These are phyloP conservation scores for Phymanthus crucifer DNA, from an alignment of 92 coral and sea anemone genomes.

Conservation along the genomic window DNA sequence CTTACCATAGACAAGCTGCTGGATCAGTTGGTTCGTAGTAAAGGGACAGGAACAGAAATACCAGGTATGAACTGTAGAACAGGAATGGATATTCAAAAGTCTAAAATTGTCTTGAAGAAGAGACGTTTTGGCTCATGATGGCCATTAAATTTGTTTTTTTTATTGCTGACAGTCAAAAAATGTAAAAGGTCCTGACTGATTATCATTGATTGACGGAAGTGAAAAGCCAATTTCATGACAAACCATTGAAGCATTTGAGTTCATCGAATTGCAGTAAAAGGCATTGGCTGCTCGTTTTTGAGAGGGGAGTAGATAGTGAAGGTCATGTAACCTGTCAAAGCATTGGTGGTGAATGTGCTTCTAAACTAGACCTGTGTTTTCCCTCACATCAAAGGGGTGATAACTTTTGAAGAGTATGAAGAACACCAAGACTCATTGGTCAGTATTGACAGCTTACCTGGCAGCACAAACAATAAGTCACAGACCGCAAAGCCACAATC, in stretches of 20 bases:
- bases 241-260: no score
- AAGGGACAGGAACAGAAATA: conserved; percentile 90
- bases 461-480: conserved; percentile 55
- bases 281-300: no score
- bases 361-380: neutral
- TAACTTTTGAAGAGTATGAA: conserved; percentile 87
- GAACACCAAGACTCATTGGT: conserved; percentile 63
- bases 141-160: no score
- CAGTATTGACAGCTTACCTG: conserved; percentile 67
- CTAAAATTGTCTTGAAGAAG: no score
- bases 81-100: no score
- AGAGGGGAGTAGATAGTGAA: neutral
- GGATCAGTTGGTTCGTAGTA: conserved; percentile 91
- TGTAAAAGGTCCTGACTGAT: no score
- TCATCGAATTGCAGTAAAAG: no score
- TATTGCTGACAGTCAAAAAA: no score
- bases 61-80: no score
- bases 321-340: neutral
- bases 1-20: conserved; percentile 80
- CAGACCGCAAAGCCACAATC: conserved; percentile 17
- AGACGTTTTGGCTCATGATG: no score
- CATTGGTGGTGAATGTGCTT: neutral
- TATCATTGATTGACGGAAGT: no score
- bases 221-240: no score
- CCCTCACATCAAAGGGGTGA: conserved; percentile 39